Evolutionary conservation across 2,888 invertebrate species (phyloP).

Genomic region (Anthoptus insignis): DNA sequence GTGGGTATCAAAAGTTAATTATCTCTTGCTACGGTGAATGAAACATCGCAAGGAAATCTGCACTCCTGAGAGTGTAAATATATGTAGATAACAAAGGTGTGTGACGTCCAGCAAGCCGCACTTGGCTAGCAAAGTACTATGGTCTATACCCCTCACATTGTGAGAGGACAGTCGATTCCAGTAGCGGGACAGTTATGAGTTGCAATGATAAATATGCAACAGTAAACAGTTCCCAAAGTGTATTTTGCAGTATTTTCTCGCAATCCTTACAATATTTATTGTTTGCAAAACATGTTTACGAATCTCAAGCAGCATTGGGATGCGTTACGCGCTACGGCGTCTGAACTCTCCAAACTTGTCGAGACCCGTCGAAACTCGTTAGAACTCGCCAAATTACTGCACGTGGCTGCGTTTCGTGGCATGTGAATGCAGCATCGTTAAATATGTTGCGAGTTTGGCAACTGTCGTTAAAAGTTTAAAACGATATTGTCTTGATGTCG

Average conservation of each 20-base stretch:
- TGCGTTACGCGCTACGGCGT: slow-evolving; percentile 28
- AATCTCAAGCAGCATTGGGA: slow-evolving; percentile 21
- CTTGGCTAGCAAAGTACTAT: no score
- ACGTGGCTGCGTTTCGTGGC: slow-evolving; percentile 25
- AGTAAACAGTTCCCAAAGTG: background rate
- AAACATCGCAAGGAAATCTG: no score
- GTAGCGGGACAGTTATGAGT: no score
- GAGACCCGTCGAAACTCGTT: slow-evolving; percentile 24
- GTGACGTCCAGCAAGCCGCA: no score
- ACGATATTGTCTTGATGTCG: slow-evolving; percentile 5
- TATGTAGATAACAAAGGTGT: no score
- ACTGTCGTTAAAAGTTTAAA: slow-evolving; percentile 25
- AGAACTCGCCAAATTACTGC: slow-evolving; percentile 32
- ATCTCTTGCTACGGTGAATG: no score
- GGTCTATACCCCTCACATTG: no score
- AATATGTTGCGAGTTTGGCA: slow-evolving; percentile 32
- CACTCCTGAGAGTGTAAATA: no score
- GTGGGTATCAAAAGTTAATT: no score
- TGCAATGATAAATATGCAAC: background rate
- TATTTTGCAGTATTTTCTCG: background rate
- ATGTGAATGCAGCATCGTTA: slow-evolving; percentile 33
- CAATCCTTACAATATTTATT: slow-evolving; percentile 11
- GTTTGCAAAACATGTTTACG: slow-evolving; percentile 52
- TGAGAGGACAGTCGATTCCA: no score
- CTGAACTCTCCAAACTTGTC: background rate